These are phyloP conservation scores for Palythoa grandiflora DNA, from an alignment of 92 coral and sea anemone genomes.

Conservation along the genomic window DNA sequence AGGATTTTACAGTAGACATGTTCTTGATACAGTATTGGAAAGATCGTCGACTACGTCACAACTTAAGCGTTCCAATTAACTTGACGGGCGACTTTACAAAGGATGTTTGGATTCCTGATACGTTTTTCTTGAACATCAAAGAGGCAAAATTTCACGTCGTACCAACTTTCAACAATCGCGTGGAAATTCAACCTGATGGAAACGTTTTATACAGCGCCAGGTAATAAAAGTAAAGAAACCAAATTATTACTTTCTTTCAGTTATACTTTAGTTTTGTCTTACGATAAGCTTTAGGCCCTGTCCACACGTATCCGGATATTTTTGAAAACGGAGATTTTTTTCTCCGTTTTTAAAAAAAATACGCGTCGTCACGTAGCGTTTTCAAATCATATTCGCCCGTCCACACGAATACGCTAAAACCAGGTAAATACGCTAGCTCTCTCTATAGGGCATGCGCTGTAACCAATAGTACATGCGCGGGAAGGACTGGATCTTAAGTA, in stretches of 20 bases:
- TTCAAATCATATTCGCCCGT: no score
- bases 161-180: slow-evolving; percentile 66
- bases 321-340: no score
- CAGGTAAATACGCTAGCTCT: no score
- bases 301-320: no score
- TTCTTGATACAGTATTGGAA: slow-evolving; percentile 81
- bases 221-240: neutral
- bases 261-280: neutral
- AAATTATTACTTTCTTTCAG: neutral
- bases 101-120: slow-evolving; percentile 90
- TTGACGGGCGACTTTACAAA: slow-evolving; percentile 67
- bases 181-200: slow-evolving; percentile 60
- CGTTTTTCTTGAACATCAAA: slow-evolving; percentile 84
- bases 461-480: no score
- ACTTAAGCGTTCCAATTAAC: slow-evolving; percentile 48
- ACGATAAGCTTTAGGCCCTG: no score
- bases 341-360: no score
- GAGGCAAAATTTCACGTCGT: slow-evolving; percentile 74
- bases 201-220: slow-evolving; percentile 69
- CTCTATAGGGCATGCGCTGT: no score
- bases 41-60: slow-evolving; percentile 77
- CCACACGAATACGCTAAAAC: no score
- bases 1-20: slow-evolving; percentile 89
- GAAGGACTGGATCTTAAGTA: no score
- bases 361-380: no score